phyloP scores from a whole-genome alignment of 2,888 invertebrate genomes.

The Emesis russula region DNA sequence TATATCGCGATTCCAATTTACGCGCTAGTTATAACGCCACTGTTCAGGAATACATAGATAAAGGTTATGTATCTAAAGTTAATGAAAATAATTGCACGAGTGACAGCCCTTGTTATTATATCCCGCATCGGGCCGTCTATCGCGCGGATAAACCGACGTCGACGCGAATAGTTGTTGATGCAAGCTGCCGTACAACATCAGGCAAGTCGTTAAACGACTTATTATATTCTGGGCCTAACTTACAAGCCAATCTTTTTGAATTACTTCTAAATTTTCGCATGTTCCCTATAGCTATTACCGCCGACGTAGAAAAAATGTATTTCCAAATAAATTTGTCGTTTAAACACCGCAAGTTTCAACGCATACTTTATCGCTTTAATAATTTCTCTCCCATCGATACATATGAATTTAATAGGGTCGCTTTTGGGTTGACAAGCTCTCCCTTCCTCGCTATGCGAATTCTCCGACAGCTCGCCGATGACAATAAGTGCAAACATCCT shows the following conservation, averaged over 20 bases:
- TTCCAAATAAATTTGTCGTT: conserved; percentile 46
- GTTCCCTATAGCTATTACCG: conserved; percentile 35
- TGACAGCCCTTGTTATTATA: background rate
- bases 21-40: conserved; percentile 8
- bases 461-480: conserved; percentile 42
- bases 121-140: conserved; percentile 25
- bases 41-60: conserved; percentile 14
- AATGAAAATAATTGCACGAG: background rate
- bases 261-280: background rate
- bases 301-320: conserved; percentile 63
- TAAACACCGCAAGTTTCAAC: conserved; percentile 37
- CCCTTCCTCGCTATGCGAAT: conserved; percentile 70
- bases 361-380: conserved; percentile 44
- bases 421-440: conserved; percentile 33
- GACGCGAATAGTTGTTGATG: background rate
- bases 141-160: background rate
- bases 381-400: conserved; percentile 21
- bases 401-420: conserved; percentile 47
- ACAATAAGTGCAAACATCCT: background rate
- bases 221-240: conserved; percentile 6
- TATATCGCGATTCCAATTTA: too few relatives aligned
- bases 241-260: background rate
- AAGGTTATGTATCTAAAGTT: conserved; percentile 24
- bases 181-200: background rate
- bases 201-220: conserved; percentile 13